Evolutionary conservation across 2,888 invertebrate species (phyloP).

Genomic region (Cylindroiulus punctatus): DNA sequence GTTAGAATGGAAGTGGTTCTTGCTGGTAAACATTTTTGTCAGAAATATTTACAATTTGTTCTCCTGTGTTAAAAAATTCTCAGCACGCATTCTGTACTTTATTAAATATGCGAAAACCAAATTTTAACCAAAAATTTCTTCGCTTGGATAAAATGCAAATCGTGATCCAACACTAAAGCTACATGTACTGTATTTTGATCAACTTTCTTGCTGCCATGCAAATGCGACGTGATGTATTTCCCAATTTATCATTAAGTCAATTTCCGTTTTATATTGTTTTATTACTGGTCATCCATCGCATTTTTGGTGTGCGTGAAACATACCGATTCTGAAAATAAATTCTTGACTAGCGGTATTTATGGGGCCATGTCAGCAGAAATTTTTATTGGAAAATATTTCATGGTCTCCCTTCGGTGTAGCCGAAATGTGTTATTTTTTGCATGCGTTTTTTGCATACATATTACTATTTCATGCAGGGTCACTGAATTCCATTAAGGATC

Average conservation of each 20-base stretch:
- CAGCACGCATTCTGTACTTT: not conserved
- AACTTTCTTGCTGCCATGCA: not conserved
- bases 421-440: not conserved
- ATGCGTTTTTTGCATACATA: slow-evolving; percentile 34
- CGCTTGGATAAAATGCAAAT: not conserved
- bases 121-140: not conserved
- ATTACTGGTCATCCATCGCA: not conserved
- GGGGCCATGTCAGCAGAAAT: not conserved
- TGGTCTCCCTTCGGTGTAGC: not conserved
- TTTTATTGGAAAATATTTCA: slow-evolving; percentile 43
- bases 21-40: no score
- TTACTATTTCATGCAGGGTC: slow-evolving; percentile 24
- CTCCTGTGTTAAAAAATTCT: not conserved
- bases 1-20: no score
- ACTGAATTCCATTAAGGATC: slow-evolving; percentile 23
- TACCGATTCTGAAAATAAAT: slow-evolving; percentile 7
- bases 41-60: not conserved
- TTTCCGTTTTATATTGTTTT: slow-evolving; percentile 19
- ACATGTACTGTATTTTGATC: no score
- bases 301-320: not conserved
- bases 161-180: not conserved
- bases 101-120: not conserved
- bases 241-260: slow-evolving; percentile 17
- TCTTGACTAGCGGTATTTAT: not conserved
- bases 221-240: not conserved